Evolutionary conservation across 2,797 vertebrate genomes (phyloP).

Genomic region (Fistularia commersonii): DNA sequence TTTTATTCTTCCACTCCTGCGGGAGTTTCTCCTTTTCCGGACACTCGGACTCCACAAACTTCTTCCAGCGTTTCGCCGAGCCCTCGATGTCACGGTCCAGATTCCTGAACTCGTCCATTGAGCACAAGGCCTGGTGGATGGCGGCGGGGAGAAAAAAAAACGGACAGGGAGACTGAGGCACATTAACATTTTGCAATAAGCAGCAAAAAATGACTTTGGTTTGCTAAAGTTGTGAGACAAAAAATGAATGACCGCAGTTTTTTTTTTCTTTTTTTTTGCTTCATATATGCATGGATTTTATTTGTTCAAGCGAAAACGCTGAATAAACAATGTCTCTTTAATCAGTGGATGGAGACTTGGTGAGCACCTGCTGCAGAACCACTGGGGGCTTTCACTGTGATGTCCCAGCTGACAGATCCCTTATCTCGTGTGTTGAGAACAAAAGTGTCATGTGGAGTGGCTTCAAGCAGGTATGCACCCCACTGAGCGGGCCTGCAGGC

Average conservation of each 20-base stretch:
- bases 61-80: constrained; percentile 93
- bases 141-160: constrained; percentile 2
- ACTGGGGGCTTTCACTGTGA: constrained; percentile 36
- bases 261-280: no score
- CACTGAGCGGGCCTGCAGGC: constrained; percentile 1
- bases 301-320: constrained; percentile 59
- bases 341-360: constrained; percentile 49
- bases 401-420: constrained; percentile 52
- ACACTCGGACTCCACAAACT: constrained; percentile 89
- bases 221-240: constrained; percentile 32
- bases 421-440: constrained; percentile 58
- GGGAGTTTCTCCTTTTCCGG: constrained; percentile 95
- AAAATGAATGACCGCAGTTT: constrained; percentile 16
- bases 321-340: constrained; percentile 57
- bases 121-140: constrained; percentile 79
- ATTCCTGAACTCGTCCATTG: constrained; percentile 88
- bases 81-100: constrained; percentile 92
- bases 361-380: constrained; percentile 60
- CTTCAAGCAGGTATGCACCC: constrained; percentile 23
- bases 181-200: constrained; percentile 27
- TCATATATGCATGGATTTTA: constrained; percentile 21
- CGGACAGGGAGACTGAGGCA: not conserved
- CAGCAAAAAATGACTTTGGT: constrained; percentile 22
- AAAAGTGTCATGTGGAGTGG: constrained; percentile 37
- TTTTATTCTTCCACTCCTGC: constrained; percentile 95